Conservation (phyloP, 2,797 vertebrate genomes). For the Anguilla marmorata region DNA sequence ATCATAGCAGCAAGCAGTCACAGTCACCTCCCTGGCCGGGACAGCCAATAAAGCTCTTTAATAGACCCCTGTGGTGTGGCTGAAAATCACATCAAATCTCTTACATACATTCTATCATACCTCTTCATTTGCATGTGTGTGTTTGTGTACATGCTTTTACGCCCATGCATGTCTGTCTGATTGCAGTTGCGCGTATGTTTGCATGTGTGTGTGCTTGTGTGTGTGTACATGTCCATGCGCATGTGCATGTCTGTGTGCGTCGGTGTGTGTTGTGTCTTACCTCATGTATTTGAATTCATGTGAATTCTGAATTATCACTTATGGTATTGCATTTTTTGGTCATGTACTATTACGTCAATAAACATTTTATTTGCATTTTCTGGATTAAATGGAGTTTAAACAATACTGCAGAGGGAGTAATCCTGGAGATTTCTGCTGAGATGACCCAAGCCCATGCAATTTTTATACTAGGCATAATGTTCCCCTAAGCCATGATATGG, state of each 20-base stretch:
- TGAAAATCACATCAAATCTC: conserved; percentile 23
- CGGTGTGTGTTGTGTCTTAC: not conserved
- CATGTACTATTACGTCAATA: not conserved
- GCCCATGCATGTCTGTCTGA: not conserved
- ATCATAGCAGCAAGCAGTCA: conserved; percentile 37
- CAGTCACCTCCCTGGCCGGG: conserved; percentile 27
- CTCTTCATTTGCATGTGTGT: not conserved
- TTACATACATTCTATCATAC: conserved; percentile 1
- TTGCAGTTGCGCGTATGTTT: too few species aligned
- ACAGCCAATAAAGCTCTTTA: conserved; percentile 26
- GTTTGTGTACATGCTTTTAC: not conserved
- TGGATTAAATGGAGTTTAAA: not conserved
- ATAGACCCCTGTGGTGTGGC: not conserved
- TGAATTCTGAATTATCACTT: not conserved
- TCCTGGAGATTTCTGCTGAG: not conserved
- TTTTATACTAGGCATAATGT: not conserved
- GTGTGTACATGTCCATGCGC: not conserved
- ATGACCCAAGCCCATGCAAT: not conserved
- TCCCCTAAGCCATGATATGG: not conserved
- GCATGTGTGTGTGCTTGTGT: too few species aligned
- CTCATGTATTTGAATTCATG: not conserved
- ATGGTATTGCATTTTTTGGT: not conserved
- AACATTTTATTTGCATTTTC: not conserved
- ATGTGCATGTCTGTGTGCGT: not conserved
- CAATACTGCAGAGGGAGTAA: not conserved